Evolutionary conservation across 1,140 invertebrate genomes (phyloP).

Genomic region (Sweltsa coloradensis): DNA sequence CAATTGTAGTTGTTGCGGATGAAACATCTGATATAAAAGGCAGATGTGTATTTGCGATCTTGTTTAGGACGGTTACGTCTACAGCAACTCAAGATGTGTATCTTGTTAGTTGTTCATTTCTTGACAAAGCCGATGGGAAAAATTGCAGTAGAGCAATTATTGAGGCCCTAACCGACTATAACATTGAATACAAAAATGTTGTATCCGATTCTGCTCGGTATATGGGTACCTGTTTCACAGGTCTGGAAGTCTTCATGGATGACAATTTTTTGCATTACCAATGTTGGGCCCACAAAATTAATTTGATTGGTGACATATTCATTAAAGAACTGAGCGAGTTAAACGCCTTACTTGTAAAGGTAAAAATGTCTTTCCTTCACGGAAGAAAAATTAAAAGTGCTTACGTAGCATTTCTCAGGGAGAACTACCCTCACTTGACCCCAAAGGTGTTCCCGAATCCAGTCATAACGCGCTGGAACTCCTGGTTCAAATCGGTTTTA

Average conservation of each 20-base stretch:
- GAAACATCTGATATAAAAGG: not conserved
- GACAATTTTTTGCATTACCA: slow-evolving; percentile 1
- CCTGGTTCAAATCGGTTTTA: not conserved
- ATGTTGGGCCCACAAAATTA: slow-evolving; percentile 1
- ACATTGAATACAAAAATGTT: not conserved
- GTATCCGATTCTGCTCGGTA: not conserved
- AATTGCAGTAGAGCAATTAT: not conserved
- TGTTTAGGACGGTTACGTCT: too few species aligned
- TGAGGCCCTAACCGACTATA: not conserved
- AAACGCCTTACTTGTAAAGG: not conserved
- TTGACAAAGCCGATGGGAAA: not conserved
- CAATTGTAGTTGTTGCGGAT: not conserved
- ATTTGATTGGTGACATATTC: not conserved
- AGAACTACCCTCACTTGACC: not conserved
- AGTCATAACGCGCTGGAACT: not conserved
- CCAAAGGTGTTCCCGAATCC: not conserved
- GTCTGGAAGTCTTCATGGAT: not conserved
- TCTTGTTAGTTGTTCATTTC: slow-evolving; percentile 2
- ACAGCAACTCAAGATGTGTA: not conserved
- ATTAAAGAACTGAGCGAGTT: not conserved
- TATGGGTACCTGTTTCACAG: not conserved
- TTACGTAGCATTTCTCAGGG: not conserved
- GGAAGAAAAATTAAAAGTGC: not conserved
- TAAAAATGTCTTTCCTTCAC: not conserved
- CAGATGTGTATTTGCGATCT: not conserved